phyloP scores from a whole-genome alignment of 2,888 invertebrate genomes.

The Pegoplata infirma region DNA sequence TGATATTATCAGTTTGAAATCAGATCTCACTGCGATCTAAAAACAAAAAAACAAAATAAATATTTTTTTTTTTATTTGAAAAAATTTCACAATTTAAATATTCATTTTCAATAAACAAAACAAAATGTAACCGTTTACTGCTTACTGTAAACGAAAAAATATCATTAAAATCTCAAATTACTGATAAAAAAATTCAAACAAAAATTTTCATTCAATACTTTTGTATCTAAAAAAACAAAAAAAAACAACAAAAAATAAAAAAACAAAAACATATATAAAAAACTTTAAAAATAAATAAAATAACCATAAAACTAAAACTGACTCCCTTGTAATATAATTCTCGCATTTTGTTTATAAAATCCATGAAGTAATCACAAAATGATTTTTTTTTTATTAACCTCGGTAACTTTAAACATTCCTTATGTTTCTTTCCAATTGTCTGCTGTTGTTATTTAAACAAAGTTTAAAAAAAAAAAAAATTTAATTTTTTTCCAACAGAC shows the following conservation, averaged over 20 bases:
- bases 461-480: no score
- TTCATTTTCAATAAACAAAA: background rate
- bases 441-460: slow-evolving; percentile 5
- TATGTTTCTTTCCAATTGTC: slow-evolving; percentile 28
- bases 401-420: slow-evolving; percentile 33
- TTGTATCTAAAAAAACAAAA: background rate
- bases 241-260: background rate
- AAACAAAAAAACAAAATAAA: background rate
- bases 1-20: background rate
- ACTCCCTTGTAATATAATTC: slow-evolving; percentile 46
- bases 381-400: slow-evolving; percentile 43
- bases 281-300: slow-evolving; percentile 8
- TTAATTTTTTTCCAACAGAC: no score
- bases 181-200: slow-evolving; percentile 2
- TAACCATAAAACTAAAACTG: slow-evolving; percentile 19
- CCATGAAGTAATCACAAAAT: slow-evolving; percentile 25
- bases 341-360: background rate
- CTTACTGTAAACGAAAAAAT: slow-evolving; percentile 4
- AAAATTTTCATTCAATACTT: slow-evolving; percentile 10
- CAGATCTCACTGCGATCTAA: background rate
- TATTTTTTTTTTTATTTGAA: background rate
- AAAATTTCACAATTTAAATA: background rate
- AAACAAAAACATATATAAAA: no score
- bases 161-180: slow-evolving; percentile 14
- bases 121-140: slow-evolving; percentile 22